Conservation (phyloP, 2,888 invertebrate genomes). For the Microdon myrmicae region DNA sequence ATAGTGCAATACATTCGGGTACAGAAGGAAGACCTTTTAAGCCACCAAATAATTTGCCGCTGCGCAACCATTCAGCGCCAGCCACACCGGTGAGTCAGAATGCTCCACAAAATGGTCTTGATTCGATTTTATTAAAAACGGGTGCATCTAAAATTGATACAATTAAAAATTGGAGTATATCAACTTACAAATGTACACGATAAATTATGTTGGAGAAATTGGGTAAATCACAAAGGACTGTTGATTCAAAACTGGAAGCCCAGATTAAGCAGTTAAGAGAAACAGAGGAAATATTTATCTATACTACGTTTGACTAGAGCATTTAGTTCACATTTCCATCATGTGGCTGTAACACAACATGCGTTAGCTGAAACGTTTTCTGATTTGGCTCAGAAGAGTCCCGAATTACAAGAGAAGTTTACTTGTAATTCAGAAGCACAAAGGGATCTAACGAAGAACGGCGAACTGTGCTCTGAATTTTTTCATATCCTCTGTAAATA, state of each 20-base stretch:
- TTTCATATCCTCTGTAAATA: slow-evolving; percentile 95
- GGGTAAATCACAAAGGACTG: slow-evolving; percentile 91
- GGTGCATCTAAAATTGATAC: slow-evolving; percentile 86
- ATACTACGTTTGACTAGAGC: slow-evolving; percentile 87
- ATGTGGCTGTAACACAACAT: slow-evolving; percentile 87
- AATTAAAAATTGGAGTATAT: slow-evolving; percentile 96
- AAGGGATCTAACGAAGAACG: slow-evolving; percentile 90
- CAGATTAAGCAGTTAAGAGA: slow-evolving; percentile 93
- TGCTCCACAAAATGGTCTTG: slow-evolving; percentile 59
- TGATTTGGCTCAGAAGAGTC: slow-evolving; percentile 94
- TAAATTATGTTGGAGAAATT: slow-evolving; percentile 96
- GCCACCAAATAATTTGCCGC: slow-evolving; percentile 76
- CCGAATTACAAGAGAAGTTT: slow-evolving; percentile 94
- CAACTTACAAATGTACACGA: slow-evolving; percentile 97
- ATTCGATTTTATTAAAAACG: slow-evolving; percentile 60
- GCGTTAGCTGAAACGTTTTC: slow-evolving; percentile 93
- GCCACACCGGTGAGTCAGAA: slow-evolving; percentile 69
- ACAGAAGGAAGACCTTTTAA: slow-evolving; percentile 76
- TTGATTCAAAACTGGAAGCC: slow-evolving; percentile 91
- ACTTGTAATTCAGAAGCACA: slow-evolving; percentile 96
- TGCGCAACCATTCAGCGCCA: slow-evolving; percentile 74
- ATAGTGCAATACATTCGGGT: slow-evolving; percentile 79
- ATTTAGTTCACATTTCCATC: slow-evolving; percentile 87
- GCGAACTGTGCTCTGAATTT: slow-evolving; percentile 94
- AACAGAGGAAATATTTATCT: slow-evolving; percentile 90